Percentiles rank a stretch among this genome's conserved stretches.
phyloP scores from a whole-genome alignment of 2,888 invertebrate species.

The Noctuana brunneofusca region DNA sequence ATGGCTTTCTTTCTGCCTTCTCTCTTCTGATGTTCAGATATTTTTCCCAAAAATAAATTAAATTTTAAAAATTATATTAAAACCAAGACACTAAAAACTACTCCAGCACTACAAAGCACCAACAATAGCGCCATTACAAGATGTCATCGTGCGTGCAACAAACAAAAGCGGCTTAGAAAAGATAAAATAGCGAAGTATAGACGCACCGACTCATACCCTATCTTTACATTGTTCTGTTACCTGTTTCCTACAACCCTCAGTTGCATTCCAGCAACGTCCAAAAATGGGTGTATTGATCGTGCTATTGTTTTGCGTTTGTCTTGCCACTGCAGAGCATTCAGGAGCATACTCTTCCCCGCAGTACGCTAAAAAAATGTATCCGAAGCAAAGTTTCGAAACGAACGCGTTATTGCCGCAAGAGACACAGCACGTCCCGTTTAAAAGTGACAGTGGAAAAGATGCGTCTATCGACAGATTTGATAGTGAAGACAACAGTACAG shows the following conservation, averaged over 20 bases:
- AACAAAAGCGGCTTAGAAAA: slow-evolving; percentile 76
- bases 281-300: slow-evolving; percentile 63
- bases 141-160: slow-evolving; percentile 78
- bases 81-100: not conserved
- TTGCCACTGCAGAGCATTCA: slow-evolving; percentile 61
- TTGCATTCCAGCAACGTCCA: slow-evolving; percentile 42
- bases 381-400: slow-evolving; percentile 58
- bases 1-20: too few species aligned
- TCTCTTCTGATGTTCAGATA: too few species aligned
- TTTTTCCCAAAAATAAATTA: too few species aligned
- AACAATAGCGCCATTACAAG: slow-evolving; percentile 76
- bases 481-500: slow-evolving; percentile 55
- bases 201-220: slow-evolving; percentile 56
- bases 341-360: slow-evolving; percentile 81
- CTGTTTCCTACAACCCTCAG: slow-evolving; percentile 51
- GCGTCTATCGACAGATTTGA: slow-evolving; percentile 58
- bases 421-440: slow-evolving; percentile 55
- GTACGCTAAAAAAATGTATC: slow-evolving; percentile 78
- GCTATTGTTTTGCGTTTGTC: slow-evolving; percentile 46
- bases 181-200: slow-evolving; percentile 70
- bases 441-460: slow-evolving; percentile 39
- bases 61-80: not conserved
- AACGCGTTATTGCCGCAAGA: slow-evolving; percentile 67
- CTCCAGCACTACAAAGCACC: slow-evolving; percentile 56
- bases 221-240: slow-evolving; percentile 54